A percentile compares a stretch with the other conserved stretches of the same genome.
Evolutionary conservation across 2,797 vertebrate genomes (phyloP).

Genomic region (Lagocephalus sceleratus): DNA sequence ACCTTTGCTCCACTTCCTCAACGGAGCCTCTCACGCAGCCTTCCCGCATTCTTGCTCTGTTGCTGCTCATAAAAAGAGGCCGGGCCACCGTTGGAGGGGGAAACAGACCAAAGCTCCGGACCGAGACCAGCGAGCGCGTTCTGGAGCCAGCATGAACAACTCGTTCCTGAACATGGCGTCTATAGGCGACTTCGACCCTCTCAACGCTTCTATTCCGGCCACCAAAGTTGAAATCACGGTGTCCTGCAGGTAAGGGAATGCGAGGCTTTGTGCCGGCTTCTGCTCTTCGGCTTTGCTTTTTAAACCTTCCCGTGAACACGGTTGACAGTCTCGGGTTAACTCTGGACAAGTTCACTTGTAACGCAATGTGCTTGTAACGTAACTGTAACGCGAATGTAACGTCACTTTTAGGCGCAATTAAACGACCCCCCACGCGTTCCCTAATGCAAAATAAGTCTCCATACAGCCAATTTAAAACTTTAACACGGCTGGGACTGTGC

Average conservation of each 20-base stretch:
- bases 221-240: constrained; percentile 96
- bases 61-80: constrained; percentile 35
- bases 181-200: constrained; percentile 87
- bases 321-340: constrained; percentile 9
- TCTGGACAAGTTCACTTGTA: constrained; percentile 34
- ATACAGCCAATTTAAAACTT: too few species aligned
- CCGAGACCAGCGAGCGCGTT: neutral
- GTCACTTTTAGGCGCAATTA: too few species aligned
- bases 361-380: too few species aligned
- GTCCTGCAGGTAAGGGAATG: constrained; percentile 87
- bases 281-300: too few species aligned
- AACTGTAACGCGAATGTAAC: too few species aligned
- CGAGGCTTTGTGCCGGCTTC: neutral
- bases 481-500: too few species aligned
- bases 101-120: neutral
- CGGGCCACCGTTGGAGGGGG: constrained; percentile 21
- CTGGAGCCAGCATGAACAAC: constrained; percentile 72
- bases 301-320: too few species aligned
- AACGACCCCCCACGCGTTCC: too few species aligned
- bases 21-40: constrained; percentile 37
- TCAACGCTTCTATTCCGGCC: constrained; percentile 87
- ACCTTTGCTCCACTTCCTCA: constrained; percentile 59
- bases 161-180: constrained; percentile 84
- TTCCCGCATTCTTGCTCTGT: constrained; percentile 8
- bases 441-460: too few species aligned